These are phyloP conservation scores for Silurus aristotelis DNA, from an alignment of 2,797 vertebrate genomes.

Conservation along the genomic window DNA sequence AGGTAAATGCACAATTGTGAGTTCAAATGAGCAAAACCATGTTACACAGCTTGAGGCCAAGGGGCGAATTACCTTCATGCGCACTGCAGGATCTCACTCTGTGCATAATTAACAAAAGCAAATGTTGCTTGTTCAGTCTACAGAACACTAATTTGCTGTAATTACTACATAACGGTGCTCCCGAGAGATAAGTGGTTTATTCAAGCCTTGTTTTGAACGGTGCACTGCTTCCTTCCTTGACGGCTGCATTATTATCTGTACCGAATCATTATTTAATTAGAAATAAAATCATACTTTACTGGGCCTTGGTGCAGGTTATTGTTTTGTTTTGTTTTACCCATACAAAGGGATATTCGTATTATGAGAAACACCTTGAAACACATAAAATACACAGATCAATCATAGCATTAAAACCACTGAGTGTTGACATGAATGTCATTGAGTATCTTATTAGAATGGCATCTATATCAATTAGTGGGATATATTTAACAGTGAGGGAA, in stretches of 20 bases:
- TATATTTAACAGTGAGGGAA: too few species aligned
- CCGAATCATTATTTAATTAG: constrained; percentile 23
- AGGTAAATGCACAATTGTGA: neutral
- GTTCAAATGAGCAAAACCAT: neutral
- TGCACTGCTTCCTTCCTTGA: neutral
- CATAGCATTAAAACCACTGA: too few species aligned
- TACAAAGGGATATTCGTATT: too few species aligned
- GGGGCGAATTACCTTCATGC: neutral
- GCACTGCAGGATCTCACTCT: neutral
- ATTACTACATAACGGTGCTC: constrained; percentile 6
- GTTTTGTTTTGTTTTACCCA: neutral
- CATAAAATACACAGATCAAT: too few species aligned
- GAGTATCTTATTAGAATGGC: too few species aligned
- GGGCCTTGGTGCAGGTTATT: neutral
- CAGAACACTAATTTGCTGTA: constrained; percentile 29
- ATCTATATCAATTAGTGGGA: too few species aligned
- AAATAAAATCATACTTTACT: constrained; percentile 2
- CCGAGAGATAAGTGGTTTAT: constrained; percentile 9
- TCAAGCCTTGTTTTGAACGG: constrained; percentile 2
- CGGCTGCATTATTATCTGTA: constrained; percentile 25
- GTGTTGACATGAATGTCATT: too few species aligned
- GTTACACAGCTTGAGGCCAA: neutral
- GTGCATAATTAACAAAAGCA: constrained; percentile 26
- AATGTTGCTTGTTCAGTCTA: constrained; percentile 18
- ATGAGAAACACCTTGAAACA: too few species aligned